phyloP scores from a whole-genome alignment of 1,140 invertebrate species.

The Macrostomum lignano region DNA sequence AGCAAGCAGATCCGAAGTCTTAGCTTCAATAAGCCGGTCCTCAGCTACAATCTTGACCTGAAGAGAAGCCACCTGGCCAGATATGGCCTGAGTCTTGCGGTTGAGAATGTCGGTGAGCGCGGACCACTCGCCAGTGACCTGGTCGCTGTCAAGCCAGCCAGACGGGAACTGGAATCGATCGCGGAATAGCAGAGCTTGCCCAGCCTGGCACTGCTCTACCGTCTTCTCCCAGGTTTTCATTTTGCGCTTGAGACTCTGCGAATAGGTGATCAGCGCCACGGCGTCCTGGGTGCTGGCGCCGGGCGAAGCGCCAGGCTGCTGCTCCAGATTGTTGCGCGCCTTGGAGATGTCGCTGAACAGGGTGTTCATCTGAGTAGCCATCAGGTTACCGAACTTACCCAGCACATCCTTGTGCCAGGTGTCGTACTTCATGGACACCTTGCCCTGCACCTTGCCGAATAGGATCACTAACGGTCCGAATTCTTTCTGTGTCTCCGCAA shows the following conservation, averaged over 20 bases:
- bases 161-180: conserved; percentile 89
- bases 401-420: conserved; percentile 97
- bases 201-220: conserved; percentile 23
- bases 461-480: conserved; percentile 93
- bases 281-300: conserved; percentile 75
- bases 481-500: conserved; percentile 70
- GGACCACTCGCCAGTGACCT: conserved; percentile 96
- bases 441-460: conserved; percentile 79
- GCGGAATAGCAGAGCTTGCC: conserved; percentile 45
- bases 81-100: conserved; percentile 81
- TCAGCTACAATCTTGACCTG: conserved; percentile 97
- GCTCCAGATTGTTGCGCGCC: conserved; percentile 68
- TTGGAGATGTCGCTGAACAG: conserved; percentile 56
- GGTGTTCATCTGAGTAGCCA: conserved; percentile 63
- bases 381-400: conserved; percentile 65
- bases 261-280: conserved; percentile 87
- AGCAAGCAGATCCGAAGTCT: conserved; percentile 59
- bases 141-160: conserved; percentile 87
- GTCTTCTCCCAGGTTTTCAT: conserved; percentile 47
- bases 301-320: conserved; percentile 89
- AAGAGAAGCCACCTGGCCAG: conserved; percentile 53
- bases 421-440: conserved; percentile 92
- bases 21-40: conserved; percentile 76
- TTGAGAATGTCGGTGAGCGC: conserved; percentile 96
- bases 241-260: conserved; percentile 78